A percentile compares a stretch with the other conserved stretches of the same genome.
phyloP scores from a whole-genome alignment of 2,797 vertebrate species.

The Diplodus puntazzo region DNA sequence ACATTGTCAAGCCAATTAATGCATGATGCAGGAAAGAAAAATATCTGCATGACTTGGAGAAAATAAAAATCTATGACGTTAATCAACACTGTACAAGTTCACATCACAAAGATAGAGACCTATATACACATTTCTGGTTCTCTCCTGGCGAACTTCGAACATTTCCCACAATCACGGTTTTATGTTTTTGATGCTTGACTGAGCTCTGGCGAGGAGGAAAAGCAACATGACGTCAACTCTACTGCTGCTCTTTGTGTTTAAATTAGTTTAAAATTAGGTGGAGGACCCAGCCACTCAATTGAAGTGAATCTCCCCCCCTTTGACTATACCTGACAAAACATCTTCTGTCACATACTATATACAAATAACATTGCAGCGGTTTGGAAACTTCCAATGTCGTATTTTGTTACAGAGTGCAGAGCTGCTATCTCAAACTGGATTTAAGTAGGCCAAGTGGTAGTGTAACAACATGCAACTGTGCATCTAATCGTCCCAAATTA shows the following conservation, averaged over 20 bases:
- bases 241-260: slow-evolving; percentile 14
- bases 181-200: not conserved
- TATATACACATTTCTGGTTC: slow-evolving; percentile 44
- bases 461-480: slow-evolving; percentile 55
- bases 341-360: slow-evolving; percentile 22
- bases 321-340: slow-evolving; percentile 13
- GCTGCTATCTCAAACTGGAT: slow-evolving; percentile 28
- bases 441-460: slow-evolving; percentile 54
- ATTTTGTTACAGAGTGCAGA: slow-evolving; percentile 30
- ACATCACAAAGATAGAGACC: slow-evolving; percentile 50
- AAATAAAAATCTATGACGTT: slow-evolving; percentile 33
- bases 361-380: slow-evolving; percentile 34
- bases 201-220: slow-evolving; percentile 21
- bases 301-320: not conserved
- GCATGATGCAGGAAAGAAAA: slow-evolving; percentile 7
- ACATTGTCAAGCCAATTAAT: slow-evolving; percentile 30
- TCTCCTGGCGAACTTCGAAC: not conserved
- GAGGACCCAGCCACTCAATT: slow-evolving; percentile 20
- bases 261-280: slow-evolving; percentile 24
- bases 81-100: slow-evolving; percentile 65
- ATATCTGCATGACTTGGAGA: not conserved
- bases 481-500: slow-evolving; percentile 42
- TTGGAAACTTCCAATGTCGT: slow-evolving; percentile 24
- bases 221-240: not conserved
- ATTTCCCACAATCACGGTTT: not conserved